These are phyloP conservation scores for Catalaphyllia jardinei DNA, from an alignment of 64 coral and sea anemone species.

Conservation along the genomic window DNA sequence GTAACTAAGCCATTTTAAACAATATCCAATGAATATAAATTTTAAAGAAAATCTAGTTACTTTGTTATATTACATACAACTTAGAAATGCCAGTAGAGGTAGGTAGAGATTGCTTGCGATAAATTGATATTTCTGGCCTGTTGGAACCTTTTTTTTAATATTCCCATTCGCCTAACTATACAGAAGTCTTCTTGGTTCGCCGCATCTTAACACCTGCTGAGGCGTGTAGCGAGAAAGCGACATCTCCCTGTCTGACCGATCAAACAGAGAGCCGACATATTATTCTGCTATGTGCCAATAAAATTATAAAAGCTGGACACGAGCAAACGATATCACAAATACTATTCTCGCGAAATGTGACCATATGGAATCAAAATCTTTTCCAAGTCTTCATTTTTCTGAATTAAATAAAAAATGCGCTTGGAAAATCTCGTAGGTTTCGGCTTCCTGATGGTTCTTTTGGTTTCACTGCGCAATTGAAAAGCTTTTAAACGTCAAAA, in stretches of 20 bases:
- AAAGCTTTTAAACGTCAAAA: background rate
- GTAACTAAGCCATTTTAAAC: conserved; percentile 4
- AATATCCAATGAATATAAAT: conserved; percentile 1
- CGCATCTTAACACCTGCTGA: too few relatives aligned
- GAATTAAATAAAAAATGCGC: conserved; percentile 1
- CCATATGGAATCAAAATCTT: background rate
- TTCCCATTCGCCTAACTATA: too few relatives aligned
- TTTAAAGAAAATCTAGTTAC: background rate
- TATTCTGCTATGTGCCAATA: too few relatives aligned
- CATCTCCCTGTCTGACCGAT: too few relatives aligned
- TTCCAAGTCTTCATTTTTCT: background rate
- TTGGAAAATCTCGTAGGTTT: background rate
- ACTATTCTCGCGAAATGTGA: background rate
- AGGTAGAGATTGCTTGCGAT: background rate
- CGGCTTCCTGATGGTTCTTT: background rate
- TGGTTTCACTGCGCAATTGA: background rate
- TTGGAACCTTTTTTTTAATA: too few relatives aligned
- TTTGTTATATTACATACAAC: background rate
- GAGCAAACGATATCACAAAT: background rate
- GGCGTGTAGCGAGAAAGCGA: too few relatives aligned
- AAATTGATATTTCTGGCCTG: background rate
- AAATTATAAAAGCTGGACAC: background rate
- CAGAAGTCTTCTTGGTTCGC: too few relatives aligned
- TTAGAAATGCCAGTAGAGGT: background rate
- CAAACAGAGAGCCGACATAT: too few relatives aligned